These are phyloP conservation scores for Geodia barretti DNA, from an alignment of 37 sponge, comb jelly and placozoan genomes.

Conservation along the genomic window DNA sequence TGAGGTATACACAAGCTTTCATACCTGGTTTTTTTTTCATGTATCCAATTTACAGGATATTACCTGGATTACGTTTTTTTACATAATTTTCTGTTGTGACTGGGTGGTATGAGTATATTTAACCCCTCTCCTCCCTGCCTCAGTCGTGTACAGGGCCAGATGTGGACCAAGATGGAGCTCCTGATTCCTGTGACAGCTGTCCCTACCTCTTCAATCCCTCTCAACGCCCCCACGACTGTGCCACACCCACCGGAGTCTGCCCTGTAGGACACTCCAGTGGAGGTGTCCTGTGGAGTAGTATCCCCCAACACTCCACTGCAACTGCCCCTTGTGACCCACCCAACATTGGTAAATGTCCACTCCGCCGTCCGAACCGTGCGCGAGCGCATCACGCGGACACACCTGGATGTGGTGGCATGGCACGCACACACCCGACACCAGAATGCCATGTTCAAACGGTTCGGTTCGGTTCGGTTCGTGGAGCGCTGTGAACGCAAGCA, in stretches of 20 bases:
- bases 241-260: slow-evolving; percentile 11
- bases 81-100: too few relatives aligned
- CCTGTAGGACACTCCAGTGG: slow-evolving; percentile 11
- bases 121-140: background rate
- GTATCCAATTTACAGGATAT: background rate
- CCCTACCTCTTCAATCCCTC: slow-evolving; percentile 50
- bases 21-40: background rate
- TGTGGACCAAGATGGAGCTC: slow-evolving; percentile 29
- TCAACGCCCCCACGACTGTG: slow-evolving; percentile 2
- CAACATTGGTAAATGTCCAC: slow-evolving; percentile 29
- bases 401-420: too few relatives aligned
- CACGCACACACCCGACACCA: too few relatives aligned
- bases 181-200: slow-evolving; percentile 55
- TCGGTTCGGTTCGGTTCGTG: too few relatives aligned
- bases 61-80: too few relatives aligned
- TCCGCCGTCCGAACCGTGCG: too few relatives aligned
- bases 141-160: slow-evolving; percentile 28
- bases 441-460: too few relatives aligned
- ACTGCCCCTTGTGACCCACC: slow-evolving; percentile 26
- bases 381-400: too few relatives aligned
- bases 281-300: slow-evolving; percentile 40
- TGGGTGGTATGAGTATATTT: background rate
- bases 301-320: background rate
- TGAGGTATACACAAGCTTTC: background rate
- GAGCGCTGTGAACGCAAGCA: too few relatives aligned